phyloP scores from a whole-genome alignment of 1,140 invertebrate genomes.

The Acromyrmex echinatior region DNA sequence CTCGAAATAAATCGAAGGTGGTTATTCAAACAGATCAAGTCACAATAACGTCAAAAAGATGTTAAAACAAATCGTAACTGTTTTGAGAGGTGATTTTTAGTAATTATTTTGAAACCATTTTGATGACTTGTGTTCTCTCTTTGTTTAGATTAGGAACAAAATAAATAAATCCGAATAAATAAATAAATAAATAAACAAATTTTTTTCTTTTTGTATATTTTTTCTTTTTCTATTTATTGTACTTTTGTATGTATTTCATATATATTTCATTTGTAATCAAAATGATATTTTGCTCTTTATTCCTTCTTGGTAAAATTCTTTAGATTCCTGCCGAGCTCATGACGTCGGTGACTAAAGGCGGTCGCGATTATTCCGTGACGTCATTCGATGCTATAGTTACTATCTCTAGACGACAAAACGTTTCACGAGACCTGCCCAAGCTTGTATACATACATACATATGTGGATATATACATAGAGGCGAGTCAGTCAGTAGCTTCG shows the following conservation, averaged over 20 bases:
- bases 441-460: neutral
- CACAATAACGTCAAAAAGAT: too few species aligned
- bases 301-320: neutral
- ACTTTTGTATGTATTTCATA: neutral
- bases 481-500: constrained; percentile 36
- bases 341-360: neutral
- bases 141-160: neutral
- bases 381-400: constrained; percentile 37
- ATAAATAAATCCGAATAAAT: neutral
- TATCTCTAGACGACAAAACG: constrained; percentile 23
- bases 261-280: neutral
- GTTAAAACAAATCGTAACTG: too few species aligned
- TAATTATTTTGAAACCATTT: too few species aligned
- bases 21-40: too few species aligned
- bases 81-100: too few species aligned
- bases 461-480: neutral
- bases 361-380: constrained; percentile 17
- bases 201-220: neutral
- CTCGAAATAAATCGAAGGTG: neutral
- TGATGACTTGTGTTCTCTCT: too few species aligned
- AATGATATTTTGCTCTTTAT: neutral
- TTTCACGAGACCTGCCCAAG: neutral
- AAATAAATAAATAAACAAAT: too few species aligned
- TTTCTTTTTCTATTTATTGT: neutral
- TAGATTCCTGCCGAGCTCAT: constrained; percentile 16